A percentile compares a stretch with the other conserved stretches of the same genome.
Conservation (phyloP, 2,888 invertebrate species). For the Atethmia centrago region DNA sequence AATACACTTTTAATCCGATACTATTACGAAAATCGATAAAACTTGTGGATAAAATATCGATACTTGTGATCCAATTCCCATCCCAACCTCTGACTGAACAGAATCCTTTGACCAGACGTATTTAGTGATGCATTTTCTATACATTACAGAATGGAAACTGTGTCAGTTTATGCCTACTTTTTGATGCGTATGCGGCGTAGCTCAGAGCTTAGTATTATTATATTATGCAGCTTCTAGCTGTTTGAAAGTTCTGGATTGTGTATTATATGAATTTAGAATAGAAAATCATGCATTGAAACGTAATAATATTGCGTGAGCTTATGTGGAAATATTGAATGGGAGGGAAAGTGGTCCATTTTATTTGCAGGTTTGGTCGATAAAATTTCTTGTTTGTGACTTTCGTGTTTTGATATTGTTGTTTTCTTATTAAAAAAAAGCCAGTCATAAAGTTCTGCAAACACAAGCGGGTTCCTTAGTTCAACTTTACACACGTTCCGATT, state of each 20-base stretch:
- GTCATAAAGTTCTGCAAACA: background rate
- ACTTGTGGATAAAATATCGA: constrained; percentile 31
- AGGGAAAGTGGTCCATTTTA: background rate
- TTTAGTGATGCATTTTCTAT: constrained; percentile 57
- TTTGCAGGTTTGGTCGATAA: background rate
- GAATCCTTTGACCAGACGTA: constrained; percentile 36
- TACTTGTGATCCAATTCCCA: background rate
- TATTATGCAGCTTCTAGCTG: constrained; percentile 17
- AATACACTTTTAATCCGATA: background rate
- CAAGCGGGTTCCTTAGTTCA: background rate
- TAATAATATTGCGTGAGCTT: background rate
- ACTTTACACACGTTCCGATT: background rate
- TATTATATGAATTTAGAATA: constrained; percentile 36
- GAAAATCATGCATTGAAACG: background rate
- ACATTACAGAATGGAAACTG: constrained; percentile 16
- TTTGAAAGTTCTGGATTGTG: constrained; percentile 22
- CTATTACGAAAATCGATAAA: background rate
- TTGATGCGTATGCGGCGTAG: constrained; percentile 2
- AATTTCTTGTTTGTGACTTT: too few species aligned
- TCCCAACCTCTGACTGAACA: constrained; percentile 60
- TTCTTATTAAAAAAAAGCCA: background rate
- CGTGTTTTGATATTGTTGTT: background rate
- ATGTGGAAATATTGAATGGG: background rate
- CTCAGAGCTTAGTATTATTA: constrained; percentile 11
- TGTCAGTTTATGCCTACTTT: constrained; percentile 9